These are phyloP conservation scores for Oplegnathus fasciatus DNA, from an alignment of 2,113 vertebrate genomes.

Conservation along the genomic window DNA sequence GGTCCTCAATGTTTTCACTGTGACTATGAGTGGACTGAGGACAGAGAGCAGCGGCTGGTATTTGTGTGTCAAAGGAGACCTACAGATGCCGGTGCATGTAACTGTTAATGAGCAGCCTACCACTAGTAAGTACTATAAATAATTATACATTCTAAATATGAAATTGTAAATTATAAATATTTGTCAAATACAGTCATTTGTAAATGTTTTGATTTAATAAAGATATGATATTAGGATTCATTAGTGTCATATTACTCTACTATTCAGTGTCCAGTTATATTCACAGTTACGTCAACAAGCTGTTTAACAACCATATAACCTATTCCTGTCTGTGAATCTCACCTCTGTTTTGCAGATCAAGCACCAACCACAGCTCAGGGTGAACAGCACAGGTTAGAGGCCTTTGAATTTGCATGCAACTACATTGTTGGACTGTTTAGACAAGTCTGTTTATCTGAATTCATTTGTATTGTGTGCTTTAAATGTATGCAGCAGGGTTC, in stretches of 20 bases:
- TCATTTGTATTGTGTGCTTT: background rate
- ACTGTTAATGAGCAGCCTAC: constrained; percentile 4
- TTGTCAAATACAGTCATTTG: background rate
- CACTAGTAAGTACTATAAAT: constrained; percentile 14
- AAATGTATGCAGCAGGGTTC: background rate
- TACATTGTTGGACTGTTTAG: background rate
- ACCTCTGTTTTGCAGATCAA: background rate
- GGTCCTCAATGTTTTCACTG: background rate
- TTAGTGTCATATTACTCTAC: background rate
- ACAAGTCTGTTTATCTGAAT: background rate
- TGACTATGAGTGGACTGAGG: constrained; percentile 55
- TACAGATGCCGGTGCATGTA: constrained; percentile 65
- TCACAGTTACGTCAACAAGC: background rate
- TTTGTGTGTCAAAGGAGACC: constrained; percentile 16
- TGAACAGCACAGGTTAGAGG: background rate
- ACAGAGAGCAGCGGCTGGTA: constrained; percentile 56
- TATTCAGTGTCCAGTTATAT: background rate
- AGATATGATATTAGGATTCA: background rate
- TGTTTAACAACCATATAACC: background rate
- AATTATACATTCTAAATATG: background rate
- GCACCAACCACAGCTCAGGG: background rate
- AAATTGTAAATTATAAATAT: background rate
- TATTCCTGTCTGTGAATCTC: background rate
- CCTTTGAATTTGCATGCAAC: background rate
- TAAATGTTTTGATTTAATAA: background rate